Evolutionary conservation across 2,113 vertebrate species (phyloP), one percentile per base, ranked within the genome.

Genomic region (Uropsilus gracilis): DNA sequence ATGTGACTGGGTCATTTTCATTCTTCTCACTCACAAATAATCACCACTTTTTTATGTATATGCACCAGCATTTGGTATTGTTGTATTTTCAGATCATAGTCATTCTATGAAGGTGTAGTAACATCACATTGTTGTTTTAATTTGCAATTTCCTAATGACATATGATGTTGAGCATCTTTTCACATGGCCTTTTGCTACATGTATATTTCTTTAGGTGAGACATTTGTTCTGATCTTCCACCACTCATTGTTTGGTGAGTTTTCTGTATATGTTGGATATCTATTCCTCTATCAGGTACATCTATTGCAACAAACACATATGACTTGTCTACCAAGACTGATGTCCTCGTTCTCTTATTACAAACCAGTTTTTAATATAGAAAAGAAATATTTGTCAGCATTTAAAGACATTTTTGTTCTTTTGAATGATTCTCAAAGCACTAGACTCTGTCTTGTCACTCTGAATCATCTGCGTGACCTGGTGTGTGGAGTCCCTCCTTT

Each of bases 301-400:
- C 16, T 84, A 82, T 80, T 50, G 50, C 8, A 84, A n/a, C n/a
- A n/a, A n/a, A n/a, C n/a, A n/a, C n/a, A n/a, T n/a, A 53, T 80
- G 69, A 80, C 84, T 94, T 72, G 14, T 68, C 18, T 50, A 73
- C 42, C 55, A 2, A 84, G 34, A 81, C 39, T 81, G 75, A 13
- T 30, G 8, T 55, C 18, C 83, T 90, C 57, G 37, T 75, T 82
- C 42, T 83, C 44, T 61, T 22, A 46, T 48, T 73, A 34, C 5
- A 84, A 28, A 77, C 69, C 64, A 37, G 68, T 92, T 84, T 94
- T 89, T 89, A 84, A 80, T 66, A 78, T 30, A 78, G 17, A 63
- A 86, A 72, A 86, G 0, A n/a, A n/a, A 2, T 68, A 0, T 55
- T 95, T 73, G 64, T 64, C 57, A n/a, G 55, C 66, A 28, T n/a